These are phyloP conservation scores for Eulemur mongoz DNA, from an alignment of 2,797 vertebrate genomes.

Conservation along the genomic window DNA sequence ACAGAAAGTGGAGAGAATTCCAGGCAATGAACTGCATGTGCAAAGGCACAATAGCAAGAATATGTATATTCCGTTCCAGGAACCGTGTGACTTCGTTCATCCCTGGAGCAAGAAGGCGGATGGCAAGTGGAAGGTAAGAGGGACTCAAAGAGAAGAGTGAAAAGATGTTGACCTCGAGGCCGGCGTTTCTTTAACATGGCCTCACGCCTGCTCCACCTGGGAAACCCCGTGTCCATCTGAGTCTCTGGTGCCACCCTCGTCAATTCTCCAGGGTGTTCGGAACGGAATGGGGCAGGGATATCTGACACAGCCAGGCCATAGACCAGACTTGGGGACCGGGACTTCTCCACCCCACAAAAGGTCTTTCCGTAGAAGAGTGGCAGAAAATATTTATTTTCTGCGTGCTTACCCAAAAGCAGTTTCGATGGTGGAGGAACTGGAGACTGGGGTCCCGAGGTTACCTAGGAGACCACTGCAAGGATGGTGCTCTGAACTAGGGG, in stretches of 20 bases:
- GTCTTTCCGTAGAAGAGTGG: background rate
- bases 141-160: background rate
- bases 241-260: background rate
- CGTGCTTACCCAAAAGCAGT: background rate
- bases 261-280: fast-evolving
- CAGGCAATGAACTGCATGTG: background rate
- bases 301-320: fast-evolving
- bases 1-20: background rate
- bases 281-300: background rate
- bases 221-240: fast-evolving
- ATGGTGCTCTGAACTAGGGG: fast-evolving
- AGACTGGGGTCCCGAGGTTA: background rate
- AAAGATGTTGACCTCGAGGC: background rate
- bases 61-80: background rate
- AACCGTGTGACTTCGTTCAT: background rate
- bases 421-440: background rate
- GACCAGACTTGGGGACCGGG: too few species aligned
- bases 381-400: background rate
- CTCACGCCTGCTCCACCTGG: background rate
- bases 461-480: background rate
- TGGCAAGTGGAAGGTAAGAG: background rate
- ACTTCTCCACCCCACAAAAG: too few species aligned
- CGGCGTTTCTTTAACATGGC: fast-evolving
- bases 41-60: background rate
- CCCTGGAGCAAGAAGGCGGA: too few species aligned